A percentile compares a stretch with the other conserved stretches of the same genome.
Conservation (phyloP, 2,888 invertebrate genomes). For the Torymus tubicola region DNA sequence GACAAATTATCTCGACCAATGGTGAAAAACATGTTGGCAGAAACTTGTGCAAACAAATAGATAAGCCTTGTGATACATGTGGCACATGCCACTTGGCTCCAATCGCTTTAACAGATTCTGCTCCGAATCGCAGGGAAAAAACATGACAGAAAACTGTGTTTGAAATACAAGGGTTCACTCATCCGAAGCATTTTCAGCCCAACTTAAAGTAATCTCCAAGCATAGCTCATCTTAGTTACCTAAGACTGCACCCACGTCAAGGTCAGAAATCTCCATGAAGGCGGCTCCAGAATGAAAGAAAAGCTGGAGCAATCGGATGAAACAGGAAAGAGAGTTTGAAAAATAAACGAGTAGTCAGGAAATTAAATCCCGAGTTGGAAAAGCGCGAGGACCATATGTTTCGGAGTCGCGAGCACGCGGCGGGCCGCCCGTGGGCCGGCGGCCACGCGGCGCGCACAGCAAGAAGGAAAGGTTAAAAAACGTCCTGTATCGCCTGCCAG, state of each 20-base stretch:
- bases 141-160: neutral
- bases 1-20: neutral
- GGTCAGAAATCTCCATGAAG: neutral
- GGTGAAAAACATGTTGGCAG: neutral
- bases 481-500: too few relatives aligned
- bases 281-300: too few relatives aligned
- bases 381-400: slow-evolving; percentile 52
- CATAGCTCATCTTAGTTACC: too few relatives aligned
- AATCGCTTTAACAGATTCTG: neutral
- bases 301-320: neutral
- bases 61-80: slow-evolving; percentile 24
- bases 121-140: neutral
- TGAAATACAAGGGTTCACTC: too few relatives aligned
- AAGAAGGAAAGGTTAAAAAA: too few relatives aligned
- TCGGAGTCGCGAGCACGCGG: slow-evolving; percentile 17
- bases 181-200: too few relatives aligned
- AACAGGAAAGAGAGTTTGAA: neutral
- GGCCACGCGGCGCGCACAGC: too few relatives aligned
- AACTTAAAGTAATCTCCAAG: too few relatives aligned
- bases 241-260: too few relatives aligned
- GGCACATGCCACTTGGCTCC: slow-evolving; percentile 11
- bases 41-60: neutral
- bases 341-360: too few relatives aligned
- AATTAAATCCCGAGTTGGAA: too few relatives aligned
- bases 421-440: slow-evolving; percentile 4